Evolutionary conservation across 2,888 invertebrate genomes (phyloP).

Genomic region (Unio delphinus): DNA sequence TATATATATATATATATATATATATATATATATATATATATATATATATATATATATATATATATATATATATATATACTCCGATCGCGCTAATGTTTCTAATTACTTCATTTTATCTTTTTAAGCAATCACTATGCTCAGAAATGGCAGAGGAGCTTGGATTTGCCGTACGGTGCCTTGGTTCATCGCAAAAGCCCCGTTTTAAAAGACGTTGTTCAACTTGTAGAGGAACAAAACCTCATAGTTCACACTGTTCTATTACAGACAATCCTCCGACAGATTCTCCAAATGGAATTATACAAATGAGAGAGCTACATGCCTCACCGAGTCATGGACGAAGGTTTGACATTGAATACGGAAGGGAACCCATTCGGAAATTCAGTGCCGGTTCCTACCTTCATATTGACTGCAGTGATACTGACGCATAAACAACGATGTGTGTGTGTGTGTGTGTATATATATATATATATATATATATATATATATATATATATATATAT

Average conservation of each 20-base stretch:
- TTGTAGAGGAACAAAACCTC: conserved; percentile 43
- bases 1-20: too few species aligned
- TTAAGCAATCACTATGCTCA: conserved; percentile 88
- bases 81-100: neutral
- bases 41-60: too few species aligned
- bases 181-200: conserved; percentile 84
- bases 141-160: conserved; percentile 95
- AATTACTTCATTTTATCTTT: conserved; percentile 10
- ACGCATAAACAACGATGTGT: conserved; percentile 38
- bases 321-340: conserved; percentile 35
- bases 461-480: too few species aligned
- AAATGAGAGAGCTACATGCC: conserved; percentile 49
- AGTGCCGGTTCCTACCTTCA: conserved; percentile 58
- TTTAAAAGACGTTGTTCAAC: conserved; percentile 46
- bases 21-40: too few species aligned
- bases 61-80: too few species aligned
- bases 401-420: conserved; percentile 62
- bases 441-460: too few species aligned
- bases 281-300: conserved; percentile 59
- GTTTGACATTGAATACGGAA: conserved; percentile 46
- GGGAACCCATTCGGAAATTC: conserved; percentile 45
- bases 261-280: conserved; percentile 21
- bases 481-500: too few species aligned
- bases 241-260: conserved; percentile 26
- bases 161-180: conserved; percentile 90